Evolutionary conservation across 2,888 invertebrate species (phyloP).

Genomic region (Heliothis peltigera): DNA sequence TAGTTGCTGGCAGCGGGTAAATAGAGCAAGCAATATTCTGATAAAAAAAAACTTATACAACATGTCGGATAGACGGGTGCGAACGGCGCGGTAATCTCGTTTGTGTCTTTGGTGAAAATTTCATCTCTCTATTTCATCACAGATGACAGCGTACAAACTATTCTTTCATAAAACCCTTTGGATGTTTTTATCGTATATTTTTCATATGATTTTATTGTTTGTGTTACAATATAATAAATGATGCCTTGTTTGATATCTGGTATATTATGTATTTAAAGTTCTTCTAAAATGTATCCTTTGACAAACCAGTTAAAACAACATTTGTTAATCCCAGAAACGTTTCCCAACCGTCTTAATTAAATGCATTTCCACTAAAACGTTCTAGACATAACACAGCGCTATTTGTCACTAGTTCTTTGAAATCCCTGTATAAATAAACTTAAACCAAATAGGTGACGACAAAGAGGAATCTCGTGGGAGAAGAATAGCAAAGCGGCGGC

Average conservation of each 20-base stretch:
- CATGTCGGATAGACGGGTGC: conserved; percentile 60
- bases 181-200: conserved; percentile 3
- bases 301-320: conserved; percentile 15
- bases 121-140: conserved; percentile 45
- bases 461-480: conserved; percentile 52
- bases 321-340: conserved; percentile 20
- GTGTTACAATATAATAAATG: not conserved
- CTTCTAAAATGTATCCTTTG: not conserved
- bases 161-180: conserved; percentile 14
- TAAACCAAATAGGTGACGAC: conserved; percentile 59
- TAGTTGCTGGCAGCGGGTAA: conserved; percentile 79
- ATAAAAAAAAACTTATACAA: conserved; percentile 69
- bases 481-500: conserved; percentile 65
- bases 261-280: not conserved
- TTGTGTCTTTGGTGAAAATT: conserved; percentile 62
- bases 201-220: conserved; percentile 2
- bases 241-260: not conserved
- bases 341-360: conserved; percentile 49
- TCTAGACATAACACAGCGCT: conserved; percentile 41
- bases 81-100: conserved; percentile 63
- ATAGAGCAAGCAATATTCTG: conserved; percentile 77
- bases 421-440: conserved; percentile 63
- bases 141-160: conserved; percentile 28
- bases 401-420: conserved; percentile 53
- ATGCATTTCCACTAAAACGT: conserved; percentile 29